Evolutionary conservation across 2,888 invertebrate genomes (phyloP), one percentile per base, ranked within the genome.

Genomic region (Caenorhabditis macrosperma): DNA sequence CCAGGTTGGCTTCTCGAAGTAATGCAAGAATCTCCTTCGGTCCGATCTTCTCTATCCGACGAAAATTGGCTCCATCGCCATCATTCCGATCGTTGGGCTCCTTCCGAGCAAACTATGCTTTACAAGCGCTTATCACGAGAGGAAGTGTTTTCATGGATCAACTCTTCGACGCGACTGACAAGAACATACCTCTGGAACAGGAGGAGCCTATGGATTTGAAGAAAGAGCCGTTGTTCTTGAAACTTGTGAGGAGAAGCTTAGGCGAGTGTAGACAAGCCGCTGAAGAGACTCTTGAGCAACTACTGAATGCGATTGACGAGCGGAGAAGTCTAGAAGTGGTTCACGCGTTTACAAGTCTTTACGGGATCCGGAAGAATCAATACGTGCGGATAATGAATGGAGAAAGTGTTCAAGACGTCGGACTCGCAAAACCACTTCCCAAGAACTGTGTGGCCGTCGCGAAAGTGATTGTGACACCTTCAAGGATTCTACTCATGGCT

Each of bases 71-170:
- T 50, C 82, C 61, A 48, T 59, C 72, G 0, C 76, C 76, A 1
- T 38, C 59, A 6, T 20, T 81, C 24, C 0, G 10, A 0, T 52
- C 67, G 4, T 54, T 85, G 9, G 84, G 82, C 5, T 74, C 84
- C 0, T 86, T 83, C 59, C 72, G 86, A 26, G 85, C 84, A 4
- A 78, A 87, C 44, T 87, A 87, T 52, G 81, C 84, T 22, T 28
- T 82, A 6, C 76, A 86, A 77, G 86, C 84, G 1, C 71, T 86
- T 22, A 75, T 86, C n/a, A 82, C 84, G 10, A 67, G 87, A 33
- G 87, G 87, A 44, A 81, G 78, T 60, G 61, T 82, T 3, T 84
- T 87, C 1, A 81, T 76, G 24, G 86, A 86, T 71, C 85, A 87
- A 38, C 41, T 86, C 12, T 83, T 83, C 30, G 82, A 83, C 35